Evolutionary conservation across 2,888 invertebrate genomes (phyloP).

Genomic region (Nemurella pictetii): DNA sequence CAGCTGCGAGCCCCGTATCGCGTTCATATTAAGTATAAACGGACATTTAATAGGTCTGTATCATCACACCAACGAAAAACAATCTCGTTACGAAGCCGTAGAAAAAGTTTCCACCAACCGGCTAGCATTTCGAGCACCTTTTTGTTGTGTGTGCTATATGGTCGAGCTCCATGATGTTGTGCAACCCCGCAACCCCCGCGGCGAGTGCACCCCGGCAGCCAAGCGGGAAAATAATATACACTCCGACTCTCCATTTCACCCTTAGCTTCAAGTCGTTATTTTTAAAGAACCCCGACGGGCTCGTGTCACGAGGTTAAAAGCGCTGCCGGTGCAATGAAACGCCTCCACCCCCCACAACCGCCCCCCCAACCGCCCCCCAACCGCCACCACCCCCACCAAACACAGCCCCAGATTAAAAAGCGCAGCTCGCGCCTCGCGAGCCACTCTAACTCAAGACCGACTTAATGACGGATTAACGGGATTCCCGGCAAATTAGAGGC

Average conservation of each 20-base stretch:
- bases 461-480: not conserved
- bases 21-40: not conserved
- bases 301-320: not conserved
- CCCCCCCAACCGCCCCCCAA: not conserved
- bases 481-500: not conserved
- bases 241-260: not conserved
- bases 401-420: not conserved
- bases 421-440: not conserved
- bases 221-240: not conserved
- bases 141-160: not conserved
- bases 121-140: not conserved
- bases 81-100: constrained; percentile 1
- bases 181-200: not conserved
- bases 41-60: not conserved
- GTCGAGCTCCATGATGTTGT: not conserved
- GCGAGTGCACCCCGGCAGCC: too few relatives aligned
- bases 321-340: not conserved
- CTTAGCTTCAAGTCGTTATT: not conserved
- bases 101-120: not conserved
- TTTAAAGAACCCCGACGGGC: not conserved
- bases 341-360: not conserved
- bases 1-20: not conserved
- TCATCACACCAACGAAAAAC: constrained; percentile 19
- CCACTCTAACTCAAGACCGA: not conserved
- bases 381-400: not conserved